Conservation (phyloP, 2,888 invertebrate genomes). For the Belgica antarctica region DNA sequence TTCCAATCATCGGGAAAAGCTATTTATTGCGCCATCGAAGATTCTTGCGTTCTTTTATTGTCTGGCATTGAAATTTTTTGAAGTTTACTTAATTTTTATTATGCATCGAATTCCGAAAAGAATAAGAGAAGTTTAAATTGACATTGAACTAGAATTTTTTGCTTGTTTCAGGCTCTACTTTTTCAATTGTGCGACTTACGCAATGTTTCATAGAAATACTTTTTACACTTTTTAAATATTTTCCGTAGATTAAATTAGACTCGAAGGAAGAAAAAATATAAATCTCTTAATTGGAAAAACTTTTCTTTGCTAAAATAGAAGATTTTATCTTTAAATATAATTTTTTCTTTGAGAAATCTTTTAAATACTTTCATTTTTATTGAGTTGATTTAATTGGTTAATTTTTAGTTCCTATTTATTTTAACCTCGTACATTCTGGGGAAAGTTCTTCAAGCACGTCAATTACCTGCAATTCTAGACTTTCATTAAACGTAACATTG, state of each 20-base stretch:
- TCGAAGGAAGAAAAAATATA: not conserved
- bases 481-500: no score
- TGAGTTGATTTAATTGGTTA: conserved; percentile 16
- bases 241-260: not conserved
- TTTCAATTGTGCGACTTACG: conserved; percentile 18
- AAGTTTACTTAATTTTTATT: not conserved
- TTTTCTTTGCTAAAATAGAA: conserved; percentile 36
- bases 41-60: not conserved
- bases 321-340: not conserved
- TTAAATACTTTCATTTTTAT: conserved; percentile 26
- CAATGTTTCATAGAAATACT: not conserved
- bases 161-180: conserved; percentile 17
- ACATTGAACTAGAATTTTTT: no score
- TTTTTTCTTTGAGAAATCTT: not conserved
- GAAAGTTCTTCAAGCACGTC: no score
- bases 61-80: not conserved
- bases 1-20: conserved; percentile 6
- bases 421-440: no score
- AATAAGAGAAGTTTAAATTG: not conserved
- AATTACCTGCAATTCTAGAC: no score
- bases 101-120: not conserved
- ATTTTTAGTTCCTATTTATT: not conserved
- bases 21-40: not conserved
- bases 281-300: no score
- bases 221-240: not conserved